Base-by-base conservation (phyloP, 2,888 invertebrate species). In the Ophion costatus region DNA sequence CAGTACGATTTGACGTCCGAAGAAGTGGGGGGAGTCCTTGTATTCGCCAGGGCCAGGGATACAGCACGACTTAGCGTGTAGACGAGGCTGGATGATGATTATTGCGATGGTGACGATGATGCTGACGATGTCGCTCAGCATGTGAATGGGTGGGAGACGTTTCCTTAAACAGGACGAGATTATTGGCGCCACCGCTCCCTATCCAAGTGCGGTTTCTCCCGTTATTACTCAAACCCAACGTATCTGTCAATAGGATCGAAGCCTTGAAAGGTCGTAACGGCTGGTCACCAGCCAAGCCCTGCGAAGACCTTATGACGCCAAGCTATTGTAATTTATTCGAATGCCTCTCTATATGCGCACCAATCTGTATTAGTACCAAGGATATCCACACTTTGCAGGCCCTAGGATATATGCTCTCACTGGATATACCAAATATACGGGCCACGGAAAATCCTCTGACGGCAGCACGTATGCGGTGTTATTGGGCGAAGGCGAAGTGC, bases 401-500 rank as follows among this genome's bases (percentile, higher is more conserved):
- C 1, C 11, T 6, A 5, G 69, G 45, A 56, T 51, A 59, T 51
- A 22, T 6, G 38, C 22, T 59, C n/a, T 14, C 57, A 59, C 38
- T 17, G 24, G 24, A 57, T 57, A 33, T 33, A 24, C 22, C 57
- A 38, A 20, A 22, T 2, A 22, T 69, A 10, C 24, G 20, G 66
- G 24, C 61, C 51, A 73, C 64, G 77, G 73, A 61, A 66, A 61
- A 81, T 51, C 9, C 59, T 57, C 33, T 24, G 74, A 81, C 51
- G 81, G 74, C 81, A 81, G 70, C 20, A 84, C 77, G 22, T 63
- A 73, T 42, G 11, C 57, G 73, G 57, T 57, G 66, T 64, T 84
- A 84, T 84, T 84, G 73, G 80, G 63, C 51, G 61, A 71, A 57
- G 29, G 64, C 42, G 69, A 74, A 56, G 70, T 71, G 57, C 57